These are phyloP conservation scores for Microctonus hyperodae DNA, from an alignment of 2,888 invertebrate genomes.

Conservation along the genomic window DNA sequence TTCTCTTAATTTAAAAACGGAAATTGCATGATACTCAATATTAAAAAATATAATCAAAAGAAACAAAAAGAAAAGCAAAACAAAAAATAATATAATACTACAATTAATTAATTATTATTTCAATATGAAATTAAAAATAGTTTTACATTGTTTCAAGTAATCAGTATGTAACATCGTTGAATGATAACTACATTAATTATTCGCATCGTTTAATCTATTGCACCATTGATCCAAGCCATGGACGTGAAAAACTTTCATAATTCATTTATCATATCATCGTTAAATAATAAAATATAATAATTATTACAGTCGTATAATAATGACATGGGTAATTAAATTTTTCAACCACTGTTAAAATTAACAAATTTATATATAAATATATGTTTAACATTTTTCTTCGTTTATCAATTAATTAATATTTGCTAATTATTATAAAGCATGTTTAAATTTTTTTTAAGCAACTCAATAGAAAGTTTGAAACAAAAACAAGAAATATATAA, in stretches of 20 bases:
- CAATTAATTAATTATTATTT: no score
- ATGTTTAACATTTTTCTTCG: no score
- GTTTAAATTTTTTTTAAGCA: no score
- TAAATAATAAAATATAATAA: background rate
- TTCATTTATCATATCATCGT: background rate
- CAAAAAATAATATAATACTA: background rate
- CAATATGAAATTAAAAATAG: background rate
- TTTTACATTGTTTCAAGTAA: conserved; percentile 2
- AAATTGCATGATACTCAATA: background rate
- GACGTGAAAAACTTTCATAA: background rate
- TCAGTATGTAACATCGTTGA: background rate
- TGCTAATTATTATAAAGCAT: no score
- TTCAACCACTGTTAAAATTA: background rate
- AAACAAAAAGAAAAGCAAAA: background rate
- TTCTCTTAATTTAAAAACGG: background rate
- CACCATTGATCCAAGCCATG: background rate
- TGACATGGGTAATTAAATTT: background rate
- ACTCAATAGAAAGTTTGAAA: no score
- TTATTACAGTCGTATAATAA: background rate
- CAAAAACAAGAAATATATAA: no score
- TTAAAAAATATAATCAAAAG: background rate
- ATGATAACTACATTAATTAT: conserved; percentile 8
- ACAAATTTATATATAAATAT: background rate
- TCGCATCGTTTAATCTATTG: background rate
- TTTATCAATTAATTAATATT: no score